Conservation (phyloP, 2,888 invertebrate genomes). For the Merodon equestris region DNA sequence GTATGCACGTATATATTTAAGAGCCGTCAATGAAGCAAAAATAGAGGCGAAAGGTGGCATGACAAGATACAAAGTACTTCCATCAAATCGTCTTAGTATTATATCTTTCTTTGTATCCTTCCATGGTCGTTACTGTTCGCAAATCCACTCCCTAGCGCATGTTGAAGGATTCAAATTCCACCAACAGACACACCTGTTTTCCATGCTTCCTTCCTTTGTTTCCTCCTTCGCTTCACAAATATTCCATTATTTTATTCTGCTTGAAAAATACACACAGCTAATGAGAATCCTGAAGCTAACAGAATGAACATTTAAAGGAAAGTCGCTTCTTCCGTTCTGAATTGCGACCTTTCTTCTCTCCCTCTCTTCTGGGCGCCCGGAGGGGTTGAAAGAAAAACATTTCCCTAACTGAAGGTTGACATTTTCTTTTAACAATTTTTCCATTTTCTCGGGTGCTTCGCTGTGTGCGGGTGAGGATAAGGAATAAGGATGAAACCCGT, state of each 20-base stretch:
- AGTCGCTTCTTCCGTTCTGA: too few relatives aligned
- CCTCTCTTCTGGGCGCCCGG: constrained; percentile 15
- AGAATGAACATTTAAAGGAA: too few relatives aligned
- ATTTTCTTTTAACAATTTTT: constrained; percentile 40
- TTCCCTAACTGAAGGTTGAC: constrained; percentile 39
- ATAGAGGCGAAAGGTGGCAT: too few relatives aligned
- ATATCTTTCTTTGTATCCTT: neutral
- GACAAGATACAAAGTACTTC: too few relatives aligned
- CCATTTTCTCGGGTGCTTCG: constrained; percentile 20
- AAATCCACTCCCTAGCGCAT: constrained; percentile 32
- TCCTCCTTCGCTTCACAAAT: constrained; percentile 20
- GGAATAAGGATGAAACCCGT: constrained; percentile 14
- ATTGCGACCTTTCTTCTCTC: constrained; percentile 3
- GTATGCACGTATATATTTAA: too few relatives aligned
- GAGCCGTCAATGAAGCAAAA: too few relatives aligned
- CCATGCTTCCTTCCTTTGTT: neutral
- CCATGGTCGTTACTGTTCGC: neutral
- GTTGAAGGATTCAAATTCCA: constrained; percentile 45
- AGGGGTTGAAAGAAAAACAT: constrained; percentile 21
- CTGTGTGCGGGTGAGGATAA: neutral
- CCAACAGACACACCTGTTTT: constrained; percentile 55
- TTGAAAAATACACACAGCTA: constrained; percentile 47
- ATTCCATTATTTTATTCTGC: constrained; percentile 53
- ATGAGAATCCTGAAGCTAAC: constrained; percentile 19
- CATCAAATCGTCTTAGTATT: too few relatives aligned